Conservation (phyloP, 2,888 invertebrate genomes). For the Leptopilina myrica region DNA sequence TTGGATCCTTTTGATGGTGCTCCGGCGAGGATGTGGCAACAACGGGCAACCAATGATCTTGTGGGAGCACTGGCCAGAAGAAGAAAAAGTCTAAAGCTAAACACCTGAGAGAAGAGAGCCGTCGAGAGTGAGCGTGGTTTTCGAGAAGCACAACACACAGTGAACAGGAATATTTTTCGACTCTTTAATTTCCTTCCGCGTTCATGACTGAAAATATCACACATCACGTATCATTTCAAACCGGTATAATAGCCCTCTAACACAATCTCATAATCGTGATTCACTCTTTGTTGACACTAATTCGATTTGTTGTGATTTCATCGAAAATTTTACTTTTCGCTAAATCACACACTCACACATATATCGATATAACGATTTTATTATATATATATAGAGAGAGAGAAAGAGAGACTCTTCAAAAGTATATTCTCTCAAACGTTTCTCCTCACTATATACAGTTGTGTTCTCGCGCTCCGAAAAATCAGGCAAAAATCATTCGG, state of each 20-base stretch:
- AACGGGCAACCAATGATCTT: slow-evolving; percentile 61
- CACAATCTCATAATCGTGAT: neutral
- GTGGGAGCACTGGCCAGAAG: slow-evolving; percentile 62
- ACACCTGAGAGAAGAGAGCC: slow-evolving; percentile 60
- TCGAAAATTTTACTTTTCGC: neutral
- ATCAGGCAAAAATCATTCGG: too few relatives aligned
- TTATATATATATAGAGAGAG: too few relatives aligned
- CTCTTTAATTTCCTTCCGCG: slow-evolving; percentile 25
- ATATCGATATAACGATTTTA: too few relatives aligned
- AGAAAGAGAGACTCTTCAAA: too few relatives aligned
- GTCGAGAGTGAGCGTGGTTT: slow-evolving; percentile 41
- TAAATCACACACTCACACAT: neutral
- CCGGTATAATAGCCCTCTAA: neutral
- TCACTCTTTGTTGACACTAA: slow-evolving; percentile 29
- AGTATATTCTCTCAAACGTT: slow-evolving; percentile 2
- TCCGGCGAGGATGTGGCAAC: slow-evolving; percentile 70
- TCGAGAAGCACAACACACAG: neutral
- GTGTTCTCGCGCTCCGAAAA: too few relatives aligned
- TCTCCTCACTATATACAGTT: too few relatives aligned
- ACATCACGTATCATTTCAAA: slow-evolving; percentile 13
- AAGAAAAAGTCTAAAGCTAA: slow-evolving; percentile 55
- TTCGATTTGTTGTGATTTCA: slow-evolving; percentile 2
- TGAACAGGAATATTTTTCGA: slow-evolving; percentile 8
- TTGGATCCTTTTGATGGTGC: slow-evolving; percentile 61
- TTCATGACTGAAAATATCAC: slow-evolving; percentile 22